Conservation (phyloP, 2,113 vertebrate genomes). For the Nestor notabilis region DNA sequence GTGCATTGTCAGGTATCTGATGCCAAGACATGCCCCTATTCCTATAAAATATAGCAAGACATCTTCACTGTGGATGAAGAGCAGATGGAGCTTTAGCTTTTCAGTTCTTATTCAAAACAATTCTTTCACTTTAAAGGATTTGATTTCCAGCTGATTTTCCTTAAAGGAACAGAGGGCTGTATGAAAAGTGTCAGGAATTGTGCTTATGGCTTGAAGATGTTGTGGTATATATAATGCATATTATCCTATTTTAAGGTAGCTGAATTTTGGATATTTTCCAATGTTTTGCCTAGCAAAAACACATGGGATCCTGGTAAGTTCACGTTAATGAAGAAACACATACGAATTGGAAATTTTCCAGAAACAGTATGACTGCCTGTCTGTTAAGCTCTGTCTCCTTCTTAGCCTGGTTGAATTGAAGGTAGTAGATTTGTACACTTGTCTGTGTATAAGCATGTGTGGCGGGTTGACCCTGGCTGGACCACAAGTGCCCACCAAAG, state of each 20-base stretch:
- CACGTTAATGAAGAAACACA: not conserved
- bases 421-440: not conserved
- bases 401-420: not conserved
- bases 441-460: not conserved
- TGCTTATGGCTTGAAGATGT: not conserved
- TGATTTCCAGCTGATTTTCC: not conserved
- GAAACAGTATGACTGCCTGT: not conserved
- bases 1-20: not conserved
- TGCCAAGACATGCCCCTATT: not conserved
- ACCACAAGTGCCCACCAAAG: not conserved
- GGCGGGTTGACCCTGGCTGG: not conserved
- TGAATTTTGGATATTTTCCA: conserved; percentile 34
- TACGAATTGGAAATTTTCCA: not conserved
- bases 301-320: not conserved
- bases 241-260: not conserved
- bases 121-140: not conserved
- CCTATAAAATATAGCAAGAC: not conserved
- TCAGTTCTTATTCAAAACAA: not conserved
- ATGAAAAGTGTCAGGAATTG: not conserved
- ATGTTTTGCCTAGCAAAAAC: conserved; percentile 41
- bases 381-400: not conserved
- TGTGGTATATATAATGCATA: not conserved
- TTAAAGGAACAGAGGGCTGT: not conserved
- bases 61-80: not conserved
- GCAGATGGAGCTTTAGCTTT: not conserved